These are phyloP conservation scores for Stegostoma tigrinum DNA, from an alignment of 2,113 vertebrate genomes.

Conservation along the genomic window DNA sequence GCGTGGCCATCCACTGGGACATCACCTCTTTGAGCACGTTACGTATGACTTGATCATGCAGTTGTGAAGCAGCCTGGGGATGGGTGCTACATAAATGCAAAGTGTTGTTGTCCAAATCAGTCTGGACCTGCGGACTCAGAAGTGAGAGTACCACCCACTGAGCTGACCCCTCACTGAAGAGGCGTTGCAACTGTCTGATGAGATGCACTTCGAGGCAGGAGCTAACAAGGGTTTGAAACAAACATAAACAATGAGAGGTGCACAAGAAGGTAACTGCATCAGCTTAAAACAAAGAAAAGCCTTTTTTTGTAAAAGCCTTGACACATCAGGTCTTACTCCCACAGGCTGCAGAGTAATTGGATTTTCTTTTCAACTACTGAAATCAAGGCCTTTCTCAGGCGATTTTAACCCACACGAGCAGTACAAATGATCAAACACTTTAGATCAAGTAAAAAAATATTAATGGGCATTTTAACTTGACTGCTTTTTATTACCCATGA, in stretches of 20 bases:
- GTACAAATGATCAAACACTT: conserved; percentile 9
- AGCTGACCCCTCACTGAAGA: background rate
- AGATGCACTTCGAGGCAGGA: background rate
- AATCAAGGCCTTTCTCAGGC: background rate
- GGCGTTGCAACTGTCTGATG: background rate
- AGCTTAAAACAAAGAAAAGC: no score
- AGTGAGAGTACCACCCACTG: background rate
- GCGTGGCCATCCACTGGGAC: no score
- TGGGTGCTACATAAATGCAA: background rate
- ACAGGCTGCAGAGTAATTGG: background rate
- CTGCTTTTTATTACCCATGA: conserved; percentile 24
- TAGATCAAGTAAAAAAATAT: conserved; percentile 23
- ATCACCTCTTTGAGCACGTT: no score
- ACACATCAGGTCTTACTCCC: background rate
- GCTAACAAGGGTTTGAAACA: background rate
- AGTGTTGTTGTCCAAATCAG: background rate
- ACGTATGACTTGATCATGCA: no score
- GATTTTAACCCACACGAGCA: background rate
- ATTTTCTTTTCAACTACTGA: background rate
- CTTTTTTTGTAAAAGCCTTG: no score
- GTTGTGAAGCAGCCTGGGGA: no score
- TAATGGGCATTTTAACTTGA: conserved; percentile 18
- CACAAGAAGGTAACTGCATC: background rate
- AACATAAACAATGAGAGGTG: background rate
- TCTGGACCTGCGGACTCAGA: background rate